These are phyloP conservation scores for Drosophila affinis DNA, from an alignment of 2,888 invertebrate species.

Conservation along the genomic window DNA sequence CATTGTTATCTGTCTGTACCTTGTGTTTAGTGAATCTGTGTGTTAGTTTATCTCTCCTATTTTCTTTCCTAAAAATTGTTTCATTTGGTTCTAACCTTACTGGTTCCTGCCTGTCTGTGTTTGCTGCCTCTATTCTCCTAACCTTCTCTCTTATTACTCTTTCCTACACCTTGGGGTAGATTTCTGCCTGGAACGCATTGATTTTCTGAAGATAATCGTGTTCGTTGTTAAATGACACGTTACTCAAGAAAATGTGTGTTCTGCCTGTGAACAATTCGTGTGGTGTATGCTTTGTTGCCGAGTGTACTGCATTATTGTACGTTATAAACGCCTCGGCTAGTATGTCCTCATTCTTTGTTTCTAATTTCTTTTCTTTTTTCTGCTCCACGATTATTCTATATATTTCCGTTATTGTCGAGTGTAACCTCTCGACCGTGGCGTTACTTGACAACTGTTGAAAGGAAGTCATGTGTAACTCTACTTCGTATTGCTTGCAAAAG, in stretches of 20 bases:
- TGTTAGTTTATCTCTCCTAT: slow-evolving; percentile 6
- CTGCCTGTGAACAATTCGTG: neutral
- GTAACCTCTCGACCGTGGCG: too few species aligned
- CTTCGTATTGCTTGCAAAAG: too few species aligned
- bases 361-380: too few species aligned
- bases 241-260: neutral
- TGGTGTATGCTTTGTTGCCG: neutral
- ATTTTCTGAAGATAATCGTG: slow-evolving; percentile 16
- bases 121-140: slow-evolving; percentile 5
- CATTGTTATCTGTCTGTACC: too few species aligned
- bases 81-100: neutral
- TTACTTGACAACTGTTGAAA: too few species aligned
- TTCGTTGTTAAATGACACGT: neutral
- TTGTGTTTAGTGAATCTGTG: neutral
- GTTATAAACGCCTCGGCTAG: neutral
- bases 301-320: neutral
- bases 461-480: too few species aligned
- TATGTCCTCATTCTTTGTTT: neutral
- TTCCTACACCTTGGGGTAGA: slow-evolving; percentile 5
- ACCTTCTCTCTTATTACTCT: neutral
- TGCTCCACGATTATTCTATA: too few species aligned
- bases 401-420: too few species aligned
- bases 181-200: slow-evolving; percentile 11
- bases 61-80: slow-evolving; percentile 16
- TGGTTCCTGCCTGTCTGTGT: slow-evolving; percentile 6